phyloP scores from a whole-genome alignment of 2,888 invertebrate genomes.

The Ernsta delagoae region DNA sequence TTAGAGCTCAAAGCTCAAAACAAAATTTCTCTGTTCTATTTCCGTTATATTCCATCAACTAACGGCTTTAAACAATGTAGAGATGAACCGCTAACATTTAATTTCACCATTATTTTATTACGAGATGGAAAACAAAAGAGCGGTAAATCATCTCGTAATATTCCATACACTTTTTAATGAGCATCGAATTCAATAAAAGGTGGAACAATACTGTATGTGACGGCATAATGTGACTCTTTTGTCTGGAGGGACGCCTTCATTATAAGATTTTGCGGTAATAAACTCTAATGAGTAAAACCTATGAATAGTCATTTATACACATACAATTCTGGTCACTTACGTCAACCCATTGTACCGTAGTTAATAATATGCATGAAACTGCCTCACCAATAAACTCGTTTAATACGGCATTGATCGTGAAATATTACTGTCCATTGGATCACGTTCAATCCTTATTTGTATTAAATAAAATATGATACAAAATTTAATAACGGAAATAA shows the following conservation, averaged over 20 bases:
- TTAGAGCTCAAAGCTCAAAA: neutral
- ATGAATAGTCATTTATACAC: slow-evolving; percentile 39
- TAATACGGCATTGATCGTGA: neutral
- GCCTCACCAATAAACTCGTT: slow-evolving; percentile 1
- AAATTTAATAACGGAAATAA: too few relatives aligned
- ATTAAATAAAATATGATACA: too few relatives aligned
- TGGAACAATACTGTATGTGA: slow-evolving; percentile 74
- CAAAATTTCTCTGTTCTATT: slow-evolving; percentile 6
- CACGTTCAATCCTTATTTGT: neutral
- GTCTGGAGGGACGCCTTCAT: slow-evolving; percentile 64
- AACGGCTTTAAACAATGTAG: slow-evolving; percentile 7
- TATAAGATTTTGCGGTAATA: slow-evolving; percentile 69
- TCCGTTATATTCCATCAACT: slow-evolving; percentile 6
- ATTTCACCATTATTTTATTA: slow-evolving; percentile 22
- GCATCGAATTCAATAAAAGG: slow-evolving; percentile 75
- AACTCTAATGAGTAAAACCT: slow-evolving; percentile 70
- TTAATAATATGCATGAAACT: slow-evolving; percentile 9
- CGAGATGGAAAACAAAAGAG: slow-evolving; percentile 27
- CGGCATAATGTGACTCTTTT: slow-evolving; percentile 70
- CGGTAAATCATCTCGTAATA: slow-evolving; percentile 31
- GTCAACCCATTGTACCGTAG: slow-evolving; percentile 46
- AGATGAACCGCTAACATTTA: slow-evolving; percentile 21
- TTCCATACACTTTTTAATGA: slow-evolving; percentile 67
- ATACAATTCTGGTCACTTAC: slow-evolving; percentile 35
- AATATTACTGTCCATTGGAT: neutral